phyloP scores from a whole-genome alignment of 2,888 invertebrate genomes.

The Synanthedon myopaeformis region DNA sequence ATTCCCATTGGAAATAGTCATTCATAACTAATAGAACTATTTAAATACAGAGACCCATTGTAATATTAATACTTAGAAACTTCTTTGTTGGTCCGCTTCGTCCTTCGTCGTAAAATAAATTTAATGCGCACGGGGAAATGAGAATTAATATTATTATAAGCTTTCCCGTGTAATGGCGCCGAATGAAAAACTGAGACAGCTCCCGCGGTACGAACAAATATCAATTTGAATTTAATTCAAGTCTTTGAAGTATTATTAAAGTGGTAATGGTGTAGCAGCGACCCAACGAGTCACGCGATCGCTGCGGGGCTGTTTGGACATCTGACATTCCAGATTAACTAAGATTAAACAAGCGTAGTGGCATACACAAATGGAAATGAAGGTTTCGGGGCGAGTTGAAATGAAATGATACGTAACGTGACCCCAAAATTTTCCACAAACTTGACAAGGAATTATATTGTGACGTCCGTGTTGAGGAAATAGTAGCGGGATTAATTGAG shows the following conservation, averaged over 20 bases:
- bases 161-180: constrained; percentile 1
- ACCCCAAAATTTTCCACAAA: not conserved
- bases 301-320: constrained; percentile 20
- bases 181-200: not conserved
- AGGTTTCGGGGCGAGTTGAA: not conserved
- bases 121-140: not conserved
- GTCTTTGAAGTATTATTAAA: constrained; percentile 14
- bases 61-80: no score
- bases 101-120: no score
- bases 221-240: constrained; percentile 9
- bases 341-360: constrained; percentile 7
- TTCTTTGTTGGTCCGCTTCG: no score
- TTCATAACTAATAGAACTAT: no score
- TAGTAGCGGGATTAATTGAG: no score
- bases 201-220: constrained; percentile 5
- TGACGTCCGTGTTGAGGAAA: no score
- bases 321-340: constrained; percentile 12
- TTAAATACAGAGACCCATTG: no score
- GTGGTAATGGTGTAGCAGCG: constrained; percentile 15
- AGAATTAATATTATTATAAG: constrained; percentile 1
- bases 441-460: not conserved
- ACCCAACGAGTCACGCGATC: constrained; percentile 21
- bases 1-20: no score
- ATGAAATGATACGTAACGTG: not conserved
- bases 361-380: not conserved